phyloP scores from a whole-genome alignment of 2,888 invertebrate species.

The Hydrotaea cyrtoneurina region DNA sequence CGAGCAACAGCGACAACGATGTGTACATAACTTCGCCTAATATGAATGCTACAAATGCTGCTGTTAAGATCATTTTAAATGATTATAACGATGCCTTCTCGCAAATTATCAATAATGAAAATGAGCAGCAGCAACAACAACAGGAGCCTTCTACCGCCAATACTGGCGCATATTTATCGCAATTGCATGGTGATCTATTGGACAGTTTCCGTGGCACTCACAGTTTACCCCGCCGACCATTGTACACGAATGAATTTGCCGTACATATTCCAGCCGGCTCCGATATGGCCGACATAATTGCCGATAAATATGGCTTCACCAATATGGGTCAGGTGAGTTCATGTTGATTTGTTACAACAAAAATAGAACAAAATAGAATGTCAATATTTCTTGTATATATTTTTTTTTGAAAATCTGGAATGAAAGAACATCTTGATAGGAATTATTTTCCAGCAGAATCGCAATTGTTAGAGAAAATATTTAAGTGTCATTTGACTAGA shows the following conservation, averaged over 20 bases:
- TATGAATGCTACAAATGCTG: slow-evolving; percentile 60
- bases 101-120: slow-evolving; percentile 56
- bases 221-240: slow-evolving; percentile 76
- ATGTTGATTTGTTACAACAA: slow-evolving; percentile 9
- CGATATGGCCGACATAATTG: slow-evolving; percentile 88
- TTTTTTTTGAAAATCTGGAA: too few species aligned
- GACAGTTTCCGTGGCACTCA: slow-evolving; percentile 73
- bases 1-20: slow-evolving; percentile 60
- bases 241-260: slow-evolving; percentile 92
- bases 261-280: slow-evolving; percentile 90
- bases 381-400: too few species aligned
- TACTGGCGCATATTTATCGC: slow-evolving; percentile 41
- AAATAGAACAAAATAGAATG: too few species aligned
- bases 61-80: slow-evolving; percentile 72
- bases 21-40: slow-evolving; percentile 35
- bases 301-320: slow-evolving; percentile 91
- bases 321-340: slow-evolving; percentile 92
- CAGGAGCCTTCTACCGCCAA: slow-evolving; percentile 50
- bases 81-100: slow-evolving; percentile 73
- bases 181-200: slow-evolving; percentile 65
- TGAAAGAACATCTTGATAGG: too few species aligned
- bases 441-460: too few species aligned
- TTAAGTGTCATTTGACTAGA: too few species aligned
- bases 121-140: slow-evolving; percentile 47
- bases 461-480: too few species aligned